phyloP scores from a whole-genome alignment of 2,888 invertebrate genomes.

The Acleris cristana region DNA sequence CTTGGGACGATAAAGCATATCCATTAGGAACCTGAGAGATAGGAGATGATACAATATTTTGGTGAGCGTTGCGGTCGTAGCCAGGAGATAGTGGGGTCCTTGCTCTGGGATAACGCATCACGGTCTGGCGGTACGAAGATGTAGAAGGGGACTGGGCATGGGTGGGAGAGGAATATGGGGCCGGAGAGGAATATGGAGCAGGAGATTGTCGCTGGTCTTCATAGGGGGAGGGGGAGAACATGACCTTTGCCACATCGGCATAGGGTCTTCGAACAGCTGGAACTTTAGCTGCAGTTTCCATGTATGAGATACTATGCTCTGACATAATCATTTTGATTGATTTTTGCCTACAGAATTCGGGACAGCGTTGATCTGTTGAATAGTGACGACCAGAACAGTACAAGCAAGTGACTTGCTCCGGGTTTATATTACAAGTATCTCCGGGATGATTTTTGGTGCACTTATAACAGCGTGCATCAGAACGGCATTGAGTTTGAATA shows the following conservation, averaged over 20 bases:
- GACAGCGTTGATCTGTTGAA: conserved; percentile 1
- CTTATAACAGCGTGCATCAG: too few species aligned
- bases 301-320: background rate
- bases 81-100: too few species aligned
- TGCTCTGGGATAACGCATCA: background rate
- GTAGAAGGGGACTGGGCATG: background rate
- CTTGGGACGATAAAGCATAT: too few species aligned
- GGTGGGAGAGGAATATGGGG: background rate
- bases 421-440: background rate
- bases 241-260: background rate
- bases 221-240: background rate
- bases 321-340: too few species aligned
- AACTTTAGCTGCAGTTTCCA: background rate
- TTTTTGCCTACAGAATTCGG: background rate
- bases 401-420: background rate
- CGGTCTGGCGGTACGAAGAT: background rate
- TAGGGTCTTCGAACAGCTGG: background rate
- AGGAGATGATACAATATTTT: too few species aligned
- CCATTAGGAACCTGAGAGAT: too few species aligned
- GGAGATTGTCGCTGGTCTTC: background rate
- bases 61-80: too few species aligned
- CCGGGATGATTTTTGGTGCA: background rate
- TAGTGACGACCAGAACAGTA: background rate
- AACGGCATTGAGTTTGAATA: too few species aligned
- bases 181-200: too few species aligned